Percentiles rank a stretch among this genome's conserved stretches.
phyloP scores from a whole-genome alignment of 2,888 invertebrate genomes.

The Pheosia gnoma region DNA sequence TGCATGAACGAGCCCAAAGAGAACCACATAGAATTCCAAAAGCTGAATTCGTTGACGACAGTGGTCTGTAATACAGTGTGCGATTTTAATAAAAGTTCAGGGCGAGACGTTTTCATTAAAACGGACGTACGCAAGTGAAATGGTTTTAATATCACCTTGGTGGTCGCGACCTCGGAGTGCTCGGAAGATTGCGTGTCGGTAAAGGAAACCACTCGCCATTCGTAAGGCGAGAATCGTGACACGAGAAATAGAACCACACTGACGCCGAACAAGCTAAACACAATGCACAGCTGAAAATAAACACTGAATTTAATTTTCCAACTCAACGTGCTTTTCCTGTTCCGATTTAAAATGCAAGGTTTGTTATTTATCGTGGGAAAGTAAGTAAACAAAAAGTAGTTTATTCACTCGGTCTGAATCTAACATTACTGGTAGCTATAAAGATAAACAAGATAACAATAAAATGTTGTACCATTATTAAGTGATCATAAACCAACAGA shows the following conservation, averaged over 20 bases:
- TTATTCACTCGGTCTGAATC: too few species aligned
- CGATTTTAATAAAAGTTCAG: conserved; percentile 29
- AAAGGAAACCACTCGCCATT: conserved; percentile 91
- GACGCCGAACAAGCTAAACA: conserved; percentile 95
- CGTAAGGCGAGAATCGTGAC: conserved; percentile 97
- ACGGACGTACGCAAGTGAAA: neutral
- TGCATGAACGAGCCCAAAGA: conserved; percentile 99
- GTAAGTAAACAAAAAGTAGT: neutral
- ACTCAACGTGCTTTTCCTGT: neutral
- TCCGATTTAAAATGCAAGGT: neutral
- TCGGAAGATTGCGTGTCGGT: conserved; percentile 59
- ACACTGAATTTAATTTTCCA: conserved; percentile 1
- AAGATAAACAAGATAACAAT: too few species aligned
- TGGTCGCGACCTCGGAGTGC: conserved; percentile 53
- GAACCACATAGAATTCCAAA: conserved; percentile 99
- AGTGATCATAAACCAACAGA: too few species aligned
- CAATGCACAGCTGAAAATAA: conserved; percentile 84
- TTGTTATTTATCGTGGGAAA: neutral
- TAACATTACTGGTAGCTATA: too few species aligned
- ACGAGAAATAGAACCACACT: conserved; percentile 98
- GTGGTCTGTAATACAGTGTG: conserved; percentile 76
- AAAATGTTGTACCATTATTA: too few species aligned
- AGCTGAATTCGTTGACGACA: conserved; percentile 95
- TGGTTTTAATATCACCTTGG: conserved; percentile 49
- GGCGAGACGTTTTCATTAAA: conserved; percentile 6